phyloP scores from a whole-genome alignment of 2,797 vertebrate species.

The Sebastes nivosus region DNA sequence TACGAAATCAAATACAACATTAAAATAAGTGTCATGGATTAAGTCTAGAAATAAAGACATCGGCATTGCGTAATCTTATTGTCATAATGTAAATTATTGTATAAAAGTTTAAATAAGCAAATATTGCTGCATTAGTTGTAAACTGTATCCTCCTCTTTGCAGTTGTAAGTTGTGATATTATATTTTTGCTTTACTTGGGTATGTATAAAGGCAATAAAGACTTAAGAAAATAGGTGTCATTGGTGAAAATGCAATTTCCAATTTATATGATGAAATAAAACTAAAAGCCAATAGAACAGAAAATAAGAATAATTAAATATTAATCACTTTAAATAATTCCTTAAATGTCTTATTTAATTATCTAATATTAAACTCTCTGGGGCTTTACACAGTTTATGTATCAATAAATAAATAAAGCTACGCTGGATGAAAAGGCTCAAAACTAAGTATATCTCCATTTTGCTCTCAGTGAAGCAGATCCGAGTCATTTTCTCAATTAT shows the following conservation, averaged over 20 bases:
- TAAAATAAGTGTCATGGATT: no score
- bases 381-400: background rate
- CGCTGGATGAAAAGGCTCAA: background rate
- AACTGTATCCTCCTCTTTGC: no score
- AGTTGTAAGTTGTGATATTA: no score
- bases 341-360: background rate
- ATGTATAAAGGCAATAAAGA: no score
- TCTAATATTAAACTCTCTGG: background rate
- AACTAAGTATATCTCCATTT: background rate
- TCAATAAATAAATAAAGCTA: background rate
- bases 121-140: no score
- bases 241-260: background rate
- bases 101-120: no score
- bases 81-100: no score
- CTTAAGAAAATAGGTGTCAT: background rate
- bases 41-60: no score
- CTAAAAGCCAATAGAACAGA: background rate
- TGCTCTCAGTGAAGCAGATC: background rate
- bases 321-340: no score
- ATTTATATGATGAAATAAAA: background rate
- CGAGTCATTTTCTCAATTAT: background rate
- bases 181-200: no score
- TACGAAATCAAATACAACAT: no score
- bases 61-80: no score
- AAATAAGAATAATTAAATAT: background rate